Percentiles rank a stretch among this genome's conserved stretches.
These are phyloP conservation scores for Acridotheres tristis DNA, from an alignment of 2,797 vertebrate genomes.

Conservation along the genomic window DNA sequence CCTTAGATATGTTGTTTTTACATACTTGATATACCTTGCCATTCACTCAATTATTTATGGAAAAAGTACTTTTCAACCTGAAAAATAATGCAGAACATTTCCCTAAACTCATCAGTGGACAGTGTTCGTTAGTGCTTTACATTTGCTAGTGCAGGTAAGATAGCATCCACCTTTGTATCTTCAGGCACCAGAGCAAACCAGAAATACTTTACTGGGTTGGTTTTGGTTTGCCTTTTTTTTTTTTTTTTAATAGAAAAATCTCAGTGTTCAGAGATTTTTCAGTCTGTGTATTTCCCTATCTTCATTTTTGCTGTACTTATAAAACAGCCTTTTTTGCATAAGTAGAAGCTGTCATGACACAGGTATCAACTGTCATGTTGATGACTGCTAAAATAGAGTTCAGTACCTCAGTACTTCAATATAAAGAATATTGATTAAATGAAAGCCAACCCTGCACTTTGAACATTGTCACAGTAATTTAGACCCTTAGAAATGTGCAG, in stretches of 20 bases:
- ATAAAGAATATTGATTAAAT: neutral
- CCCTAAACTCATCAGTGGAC: neutral
- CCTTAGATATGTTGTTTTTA: neutral
- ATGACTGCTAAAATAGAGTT: neutral
- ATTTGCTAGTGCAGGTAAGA: neutral
- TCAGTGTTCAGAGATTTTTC: neutral
- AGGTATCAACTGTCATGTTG: neutral
- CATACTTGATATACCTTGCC: neutral
- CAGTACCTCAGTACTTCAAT: neutral
- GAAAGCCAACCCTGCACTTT: neutral
- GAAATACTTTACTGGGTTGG: neutral
- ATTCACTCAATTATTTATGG: neutral
- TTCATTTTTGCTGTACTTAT: neutral
- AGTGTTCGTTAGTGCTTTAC: neutral
- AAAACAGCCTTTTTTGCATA: neutral
- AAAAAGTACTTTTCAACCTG: neutral
- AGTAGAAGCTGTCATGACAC: accelerated
- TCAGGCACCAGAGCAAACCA: neutral
- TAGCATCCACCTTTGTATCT: neutral
- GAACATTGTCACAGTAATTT: neutral
- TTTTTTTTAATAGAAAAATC: neutral
- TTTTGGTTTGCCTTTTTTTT: neutral
- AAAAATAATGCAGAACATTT: neutral
- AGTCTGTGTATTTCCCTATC: neutral
- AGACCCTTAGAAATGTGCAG: neutral